Evolutionary conservation across 2,797 vertebrate genomes (phyloP).

Genomic region (Ciconia nigra): DNA sequence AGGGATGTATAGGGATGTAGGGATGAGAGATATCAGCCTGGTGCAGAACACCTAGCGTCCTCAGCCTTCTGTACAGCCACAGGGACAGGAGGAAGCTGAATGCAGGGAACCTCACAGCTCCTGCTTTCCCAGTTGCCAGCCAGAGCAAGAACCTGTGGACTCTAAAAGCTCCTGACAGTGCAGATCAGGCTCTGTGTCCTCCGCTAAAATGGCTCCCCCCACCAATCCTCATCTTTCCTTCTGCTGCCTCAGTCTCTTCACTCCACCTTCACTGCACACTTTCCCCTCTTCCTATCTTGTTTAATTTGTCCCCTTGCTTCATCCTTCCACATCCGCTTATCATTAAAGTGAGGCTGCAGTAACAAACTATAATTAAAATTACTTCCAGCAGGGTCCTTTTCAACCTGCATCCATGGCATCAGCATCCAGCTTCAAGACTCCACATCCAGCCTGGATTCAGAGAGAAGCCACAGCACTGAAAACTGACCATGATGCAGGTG

Average conservation of each 20-base stretch:
- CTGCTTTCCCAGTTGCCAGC: not conserved
- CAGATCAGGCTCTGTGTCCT: not conserved
- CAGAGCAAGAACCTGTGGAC: not conserved
- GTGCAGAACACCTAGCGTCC: not conserved
- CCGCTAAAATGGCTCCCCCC: not conserved
- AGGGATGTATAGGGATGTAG: no score
- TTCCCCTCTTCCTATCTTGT: not conserved
- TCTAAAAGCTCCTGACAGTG: not conserved
- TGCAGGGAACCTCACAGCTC: not conserved
- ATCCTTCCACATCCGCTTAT: not conserved
- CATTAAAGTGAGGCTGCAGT: not conserved
- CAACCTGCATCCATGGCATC: not conserved
- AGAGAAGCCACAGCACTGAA: not conserved
- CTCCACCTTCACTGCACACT: not conserved
- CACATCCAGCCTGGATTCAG: not conserved
- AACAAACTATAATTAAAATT: not conserved
- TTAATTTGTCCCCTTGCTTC: not conserved
- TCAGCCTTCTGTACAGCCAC: not conserved
- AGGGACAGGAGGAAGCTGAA: not conserved
- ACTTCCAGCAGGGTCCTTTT: not conserved
- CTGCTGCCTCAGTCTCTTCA: not conserved
- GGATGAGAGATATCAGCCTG: not conserved
- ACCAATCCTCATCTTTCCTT: not conserved
- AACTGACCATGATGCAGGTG: not conserved
- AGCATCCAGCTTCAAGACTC: not conserved